Conservation (phyloP, 1,140 invertebrate species). For the Homarus americanus region DNA sequence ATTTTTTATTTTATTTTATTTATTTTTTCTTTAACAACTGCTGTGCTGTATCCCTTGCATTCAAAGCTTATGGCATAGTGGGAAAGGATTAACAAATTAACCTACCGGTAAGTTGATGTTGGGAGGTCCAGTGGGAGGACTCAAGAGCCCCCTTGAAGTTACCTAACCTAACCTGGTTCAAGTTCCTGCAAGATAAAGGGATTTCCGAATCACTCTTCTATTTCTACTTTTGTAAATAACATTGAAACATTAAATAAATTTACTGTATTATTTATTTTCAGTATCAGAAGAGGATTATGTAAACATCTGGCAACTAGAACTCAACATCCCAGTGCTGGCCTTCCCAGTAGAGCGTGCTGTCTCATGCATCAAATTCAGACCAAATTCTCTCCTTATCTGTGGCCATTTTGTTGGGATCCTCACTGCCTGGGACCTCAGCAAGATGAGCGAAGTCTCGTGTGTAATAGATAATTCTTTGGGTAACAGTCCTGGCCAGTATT, state of each 20-base stretch:
- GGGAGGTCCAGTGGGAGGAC: too few relatives aligned
- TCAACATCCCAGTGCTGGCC: conserved; percentile 70
- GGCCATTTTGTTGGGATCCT: conserved; percentile 75
- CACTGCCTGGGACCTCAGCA: conserved; percentile 71
- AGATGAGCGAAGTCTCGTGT: conserved; percentile 21
- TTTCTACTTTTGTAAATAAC: neutral
- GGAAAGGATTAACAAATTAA: too few relatives aligned
- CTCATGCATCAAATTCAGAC: conserved; percentile 75
- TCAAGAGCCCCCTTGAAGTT: too few relatives aligned
- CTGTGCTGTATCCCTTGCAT: too few relatives aligned
- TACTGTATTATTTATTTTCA: conserved; percentile 42
- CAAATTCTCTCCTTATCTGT: conserved; percentile 73
- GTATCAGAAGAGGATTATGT: conserved; percentile 76
- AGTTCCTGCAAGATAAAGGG: too few relatives aligned
- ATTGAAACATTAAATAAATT: neutral
- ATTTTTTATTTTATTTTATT: too few relatives aligned
- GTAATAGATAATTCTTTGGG: neutral
- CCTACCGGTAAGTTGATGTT: too few relatives aligned
- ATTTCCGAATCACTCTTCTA: too few relatives aligned
- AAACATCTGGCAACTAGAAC: conserved; percentile 75
- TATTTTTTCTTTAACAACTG: too few relatives aligned
- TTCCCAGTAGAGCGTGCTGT: conserved; percentile 74
- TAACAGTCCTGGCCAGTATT: neutral
- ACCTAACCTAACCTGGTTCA: too few relatives aligned
- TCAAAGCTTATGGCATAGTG: too few relatives aligned